Evolutionary conservation across 1,140 invertebrate genomes (phyloP).

Genomic region (Aphaenogaster floridana): DNA sequence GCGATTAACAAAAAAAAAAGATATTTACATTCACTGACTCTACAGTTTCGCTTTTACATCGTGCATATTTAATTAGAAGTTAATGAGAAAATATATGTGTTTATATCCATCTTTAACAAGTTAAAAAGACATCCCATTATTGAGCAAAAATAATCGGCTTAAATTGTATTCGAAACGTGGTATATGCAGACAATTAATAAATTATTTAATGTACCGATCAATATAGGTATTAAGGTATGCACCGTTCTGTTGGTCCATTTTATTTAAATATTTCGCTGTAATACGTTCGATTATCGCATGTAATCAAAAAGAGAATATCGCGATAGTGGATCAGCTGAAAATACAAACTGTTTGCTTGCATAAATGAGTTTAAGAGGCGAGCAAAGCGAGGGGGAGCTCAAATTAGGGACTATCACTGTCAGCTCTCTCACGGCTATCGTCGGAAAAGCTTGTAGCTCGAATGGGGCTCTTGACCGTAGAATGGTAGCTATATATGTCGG

Average conservation of each 20-base stretch:
- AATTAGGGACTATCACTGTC: conserved; percentile 68
- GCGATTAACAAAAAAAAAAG: neutral
- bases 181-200: neutral
- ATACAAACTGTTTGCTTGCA: conserved; percentile 49
- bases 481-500: conserved; percentile 38
- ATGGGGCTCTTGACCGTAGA: conserved; percentile 57
- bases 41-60: neutral
- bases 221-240: neutral
- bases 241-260: neutral
- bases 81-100: conserved; percentile 12
- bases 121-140: conserved; percentile 19
- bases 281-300: neutral
- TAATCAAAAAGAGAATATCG: conserved; percentile 32
- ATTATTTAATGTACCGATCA: neutral
- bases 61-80: conserved; percentile 19
- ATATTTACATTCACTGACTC: neutral
- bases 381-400: neutral
- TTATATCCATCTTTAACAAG: neutral
- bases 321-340: conserved; percentile 23
- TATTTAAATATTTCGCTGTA: conserved; percentile 24
- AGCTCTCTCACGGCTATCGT: conserved; percentile 51
- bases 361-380: conserved; percentile 37
- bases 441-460: conserved; percentile 50
- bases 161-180: neutral
- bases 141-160: neutral